Conservation (phyloP, 2,888 invertebrate genomes). For the Sepiola atlantica region DNA sequence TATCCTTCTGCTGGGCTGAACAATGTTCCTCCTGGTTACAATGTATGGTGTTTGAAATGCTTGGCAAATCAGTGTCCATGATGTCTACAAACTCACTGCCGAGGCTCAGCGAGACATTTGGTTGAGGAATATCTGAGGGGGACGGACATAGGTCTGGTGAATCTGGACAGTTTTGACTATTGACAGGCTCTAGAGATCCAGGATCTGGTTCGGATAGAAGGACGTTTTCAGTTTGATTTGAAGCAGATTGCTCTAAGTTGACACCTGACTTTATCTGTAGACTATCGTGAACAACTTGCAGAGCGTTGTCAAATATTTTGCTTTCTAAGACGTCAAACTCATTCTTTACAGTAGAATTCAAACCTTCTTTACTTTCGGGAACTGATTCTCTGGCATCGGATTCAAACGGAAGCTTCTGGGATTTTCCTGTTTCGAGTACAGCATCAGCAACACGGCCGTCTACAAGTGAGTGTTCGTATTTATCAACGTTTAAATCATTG, state of each 20-base stretch:
- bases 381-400: background rate
- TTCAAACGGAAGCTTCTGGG: background rate
- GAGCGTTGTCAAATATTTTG: constrained; percentile 13
- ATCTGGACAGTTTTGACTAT: background rate
- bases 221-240: background rate
- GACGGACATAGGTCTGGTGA: background rate
- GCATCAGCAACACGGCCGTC: too few relatives aligned
- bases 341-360: background rate
- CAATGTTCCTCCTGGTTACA: background rate
- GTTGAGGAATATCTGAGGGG: constrained; percentile 36
- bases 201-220: background rate
- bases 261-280: background rate
- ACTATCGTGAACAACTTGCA: constrained; percentile 42
- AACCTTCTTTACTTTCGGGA: background rate
- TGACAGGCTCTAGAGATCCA: background rate
- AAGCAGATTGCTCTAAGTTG: background rate
- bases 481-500: background rate
- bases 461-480: background rate
- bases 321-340: constrained; percentile 13
- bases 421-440: background rate
- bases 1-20: background rate
- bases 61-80: constrained; percentile 33
- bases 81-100: constrained; percentile 42
- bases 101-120: constrained; percentile 1
- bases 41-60: background rate